Conservation (phyloP, 2,113 vertebrate genomes). For the Dunckerocampus dactyliophorus region DNA sequence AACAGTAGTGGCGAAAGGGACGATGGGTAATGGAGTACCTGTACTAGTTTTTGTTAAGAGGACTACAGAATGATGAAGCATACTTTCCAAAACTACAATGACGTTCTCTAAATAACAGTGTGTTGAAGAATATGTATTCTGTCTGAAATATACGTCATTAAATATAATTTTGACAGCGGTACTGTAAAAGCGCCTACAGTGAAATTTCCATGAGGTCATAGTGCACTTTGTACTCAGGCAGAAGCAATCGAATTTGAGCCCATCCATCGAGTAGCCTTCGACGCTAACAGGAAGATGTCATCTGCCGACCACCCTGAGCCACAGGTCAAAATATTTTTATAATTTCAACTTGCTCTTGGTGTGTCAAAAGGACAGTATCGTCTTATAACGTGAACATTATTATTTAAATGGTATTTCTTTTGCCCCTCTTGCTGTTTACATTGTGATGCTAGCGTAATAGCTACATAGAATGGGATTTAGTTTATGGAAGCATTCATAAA, state of each 20-base stretch:
- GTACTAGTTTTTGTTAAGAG: no score
- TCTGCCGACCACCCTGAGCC: constrained; percentile 68
- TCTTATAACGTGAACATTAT: background rate
- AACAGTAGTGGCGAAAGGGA: background rate
- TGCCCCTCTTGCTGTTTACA: background rate
- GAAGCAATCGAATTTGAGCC: constrained; percentile 50
- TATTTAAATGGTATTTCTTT: background rate
- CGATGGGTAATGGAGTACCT: background rate
- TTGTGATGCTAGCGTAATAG: constrained; percentile 31
- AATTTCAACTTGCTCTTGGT: background rate
- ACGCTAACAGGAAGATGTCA: constrained; percentile 64
- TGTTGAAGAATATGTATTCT: no score
- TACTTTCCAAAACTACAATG: background rate
- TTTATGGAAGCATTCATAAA: constrained; percentile 35
- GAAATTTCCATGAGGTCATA: background rate
- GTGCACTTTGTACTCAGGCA: constrained; percentile 15
- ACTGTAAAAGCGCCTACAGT: background rate
- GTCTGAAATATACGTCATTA: background rate
- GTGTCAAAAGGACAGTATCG: background rate
- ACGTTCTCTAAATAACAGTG: background rate
- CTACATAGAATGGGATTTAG: constrained; percentile 51
- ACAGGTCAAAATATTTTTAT: constrained; percentile 60
- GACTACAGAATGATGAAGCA: background rate
- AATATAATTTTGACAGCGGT: background rate
- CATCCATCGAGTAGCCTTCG: constrained; percentile 27